phyloP scores from a whole-genome alignment of 2,113 vertebrate species.

The Plectropomus leopardus region DNA sequence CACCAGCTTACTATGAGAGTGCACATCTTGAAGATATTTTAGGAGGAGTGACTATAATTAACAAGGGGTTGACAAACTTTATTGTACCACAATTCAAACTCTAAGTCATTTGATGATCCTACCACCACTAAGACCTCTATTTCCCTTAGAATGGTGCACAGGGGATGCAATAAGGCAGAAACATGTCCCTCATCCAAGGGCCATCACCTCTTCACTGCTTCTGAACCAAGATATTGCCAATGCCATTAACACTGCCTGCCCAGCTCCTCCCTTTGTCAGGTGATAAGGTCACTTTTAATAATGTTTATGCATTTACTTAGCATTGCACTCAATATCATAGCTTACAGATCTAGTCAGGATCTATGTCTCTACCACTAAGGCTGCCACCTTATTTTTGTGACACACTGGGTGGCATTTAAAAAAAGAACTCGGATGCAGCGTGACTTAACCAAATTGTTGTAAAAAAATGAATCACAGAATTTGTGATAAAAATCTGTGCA shows the following conservation, averaged over 20 bases:
- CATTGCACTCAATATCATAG: not conserved
- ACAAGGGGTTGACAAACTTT: not conserved
- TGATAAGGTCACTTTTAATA: constrained; percentile 33
- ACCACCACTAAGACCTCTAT: not conserved
- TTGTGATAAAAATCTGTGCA: constrained; percentile 38
- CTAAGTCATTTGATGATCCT: not conserved
- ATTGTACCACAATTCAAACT: not conserved
- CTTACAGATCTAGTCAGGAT: constrained; percentile 11
- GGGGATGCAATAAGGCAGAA: constrained; percentile 31
- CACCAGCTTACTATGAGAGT: not conserved
- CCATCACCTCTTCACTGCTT: constrained; percentile 23
- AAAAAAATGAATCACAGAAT: constrained; percentile 45
- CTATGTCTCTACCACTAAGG: constrained; percentile 5
- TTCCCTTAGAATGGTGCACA: constrained; percentile 3
- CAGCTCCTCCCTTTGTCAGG: constrained; percentile 13
- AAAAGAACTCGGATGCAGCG: constrained; percentile 25
- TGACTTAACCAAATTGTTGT: constrained; percentile 32
- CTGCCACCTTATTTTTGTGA: not conserved
- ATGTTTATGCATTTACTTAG: constrained; percentile 27
- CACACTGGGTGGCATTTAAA: constrained; percentile 11
- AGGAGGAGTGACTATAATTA: not conserved
- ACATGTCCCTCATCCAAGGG: constrained; percentile 4
- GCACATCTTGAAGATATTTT: not conserved
- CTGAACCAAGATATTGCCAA: constrained; percentile 19
- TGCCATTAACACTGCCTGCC: constrained; percentile 16